Percentiles rank a stretch among this genome's conserved stretches.
These are phyloP conservation scores for Percopsis omiscomaycus DNA, from an alignment of 2,797 vertebrate species.

Conservation along the genomic window DNA sequence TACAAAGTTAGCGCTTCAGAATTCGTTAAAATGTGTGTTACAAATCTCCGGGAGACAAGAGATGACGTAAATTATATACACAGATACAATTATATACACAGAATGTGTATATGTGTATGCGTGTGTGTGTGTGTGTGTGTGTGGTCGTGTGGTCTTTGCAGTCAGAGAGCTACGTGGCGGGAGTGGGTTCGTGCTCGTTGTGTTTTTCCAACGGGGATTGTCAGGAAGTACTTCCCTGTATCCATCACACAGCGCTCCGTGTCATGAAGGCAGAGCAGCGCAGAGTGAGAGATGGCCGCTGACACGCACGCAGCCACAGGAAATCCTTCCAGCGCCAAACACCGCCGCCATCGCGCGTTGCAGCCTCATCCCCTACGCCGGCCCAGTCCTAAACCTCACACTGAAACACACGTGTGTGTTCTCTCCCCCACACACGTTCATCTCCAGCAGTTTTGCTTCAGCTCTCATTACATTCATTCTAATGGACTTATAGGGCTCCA, in stretches of 20 bases:
- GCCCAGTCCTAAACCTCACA: too few relatives aligned
- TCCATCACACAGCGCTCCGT: constrained; percentile 47
- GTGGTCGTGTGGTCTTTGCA: neutral
- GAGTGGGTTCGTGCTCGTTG: neutral
- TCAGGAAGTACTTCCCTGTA: constrained; percentile 46
- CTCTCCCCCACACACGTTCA: neutral
- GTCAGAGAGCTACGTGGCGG: too few relatives aligned
- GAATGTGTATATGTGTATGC: neutral
- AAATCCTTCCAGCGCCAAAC: constrained; percentile 57
- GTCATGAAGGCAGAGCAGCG: constrained; percentile 21
- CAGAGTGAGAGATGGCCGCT: constrained; percentile 47
- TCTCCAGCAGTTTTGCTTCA: too few relatives aligned
- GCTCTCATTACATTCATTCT: too few relatives aligned
- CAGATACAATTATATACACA: too few relatives aligned
- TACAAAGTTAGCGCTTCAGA: too few relatives aligned
- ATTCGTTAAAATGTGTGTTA: too few relatives aligned
- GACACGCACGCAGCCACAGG: constrained; percentile 44
- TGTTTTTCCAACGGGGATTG: constrained; percentile 8
- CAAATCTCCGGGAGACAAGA: too few relatives aligned
- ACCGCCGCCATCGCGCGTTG: constrained; percentile 39
- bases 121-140: constrained; percentile 12
- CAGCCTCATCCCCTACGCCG: constrained; percentile 2
- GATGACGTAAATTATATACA: too few relatives aligned
- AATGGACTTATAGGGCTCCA: too few relatives aligned
- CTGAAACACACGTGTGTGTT: neutral